These are phyloP conservation scores for Odontesthes bonariensis DNA, from an alignment of 2,113 vertebrate species.

Conservation along the genomic window DNA sequence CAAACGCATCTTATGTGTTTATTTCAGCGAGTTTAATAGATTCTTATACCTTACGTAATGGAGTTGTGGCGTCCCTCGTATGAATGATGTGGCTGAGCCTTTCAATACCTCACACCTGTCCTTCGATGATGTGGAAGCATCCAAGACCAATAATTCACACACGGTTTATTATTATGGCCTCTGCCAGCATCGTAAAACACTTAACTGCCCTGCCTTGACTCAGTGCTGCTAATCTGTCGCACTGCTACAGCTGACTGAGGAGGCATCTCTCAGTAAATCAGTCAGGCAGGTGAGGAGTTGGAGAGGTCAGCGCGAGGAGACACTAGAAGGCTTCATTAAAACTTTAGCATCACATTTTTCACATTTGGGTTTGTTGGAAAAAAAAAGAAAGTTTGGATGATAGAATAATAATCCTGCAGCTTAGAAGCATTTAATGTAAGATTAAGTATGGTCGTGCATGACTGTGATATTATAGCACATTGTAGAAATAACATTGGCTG, in stretches of 20 bases:
- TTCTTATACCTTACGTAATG: neutral
- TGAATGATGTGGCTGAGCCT: slow-evolving; percentile 35
- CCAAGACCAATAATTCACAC: slow-evolving; percentile 70
- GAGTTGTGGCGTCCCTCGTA: slow-evolving; percentile 13
- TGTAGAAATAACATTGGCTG: no score
- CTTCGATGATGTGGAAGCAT: slow-evolving; percentile 44
- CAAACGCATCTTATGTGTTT: neutral
- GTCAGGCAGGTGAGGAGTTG: slow-evolving; percentile 18
- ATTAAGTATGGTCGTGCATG: no score
- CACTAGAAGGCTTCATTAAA: slow-evolving; percentile 6
- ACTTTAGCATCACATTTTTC: neutral
- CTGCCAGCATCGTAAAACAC: slow-evolving; percentile 73
- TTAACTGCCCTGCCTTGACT: slow-evolving; percentile 66
- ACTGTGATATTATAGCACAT: no score
- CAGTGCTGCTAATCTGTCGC: slow-evolving; percentile 65
- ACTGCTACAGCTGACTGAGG: slow-evolving; percentile 48
- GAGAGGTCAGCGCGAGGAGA: slow-evolving; percentile 12
- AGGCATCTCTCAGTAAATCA: slow-evolving; percentile 51
- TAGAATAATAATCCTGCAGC: slow-evolving; percentile 9
- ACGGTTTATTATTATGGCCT: slow-evolving; percentile 74
- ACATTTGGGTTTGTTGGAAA: neutral
- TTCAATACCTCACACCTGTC: slow-evolving; percentile 56
- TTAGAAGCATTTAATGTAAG: neutral
- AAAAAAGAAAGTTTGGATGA: neutral
- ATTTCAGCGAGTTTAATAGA: neutral